These are phyloP conservation scores for Trididemnum clinides DNA, from an alignment of 23 tunicate species.

Conservation along the genomic window DNA sequence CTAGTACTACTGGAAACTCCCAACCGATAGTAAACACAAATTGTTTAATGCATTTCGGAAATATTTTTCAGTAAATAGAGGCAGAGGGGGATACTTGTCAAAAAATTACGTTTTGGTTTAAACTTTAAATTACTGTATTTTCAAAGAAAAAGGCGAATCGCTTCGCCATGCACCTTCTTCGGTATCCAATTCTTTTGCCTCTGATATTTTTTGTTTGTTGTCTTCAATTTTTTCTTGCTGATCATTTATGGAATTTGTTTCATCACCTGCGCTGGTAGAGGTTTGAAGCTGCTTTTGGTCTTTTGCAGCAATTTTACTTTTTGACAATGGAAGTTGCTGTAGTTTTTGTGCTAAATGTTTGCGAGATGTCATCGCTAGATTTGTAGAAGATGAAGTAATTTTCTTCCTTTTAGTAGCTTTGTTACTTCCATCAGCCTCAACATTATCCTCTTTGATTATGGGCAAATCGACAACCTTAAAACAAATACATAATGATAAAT, in stretches of 20 bases:
- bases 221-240: not conserved
- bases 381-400: not conserved
- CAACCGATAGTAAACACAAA: no score
- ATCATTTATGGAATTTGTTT: not conserved
- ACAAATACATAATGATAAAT: no score
- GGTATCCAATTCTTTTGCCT: no score
- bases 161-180: no score
- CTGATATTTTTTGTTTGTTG: no score
- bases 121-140: no score
- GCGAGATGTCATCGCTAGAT: not conserved
- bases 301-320: not conserved
- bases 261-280: not conserved
- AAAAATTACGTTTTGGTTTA: no score
- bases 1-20: no score
- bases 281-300: not conserved
- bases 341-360: not conserved
- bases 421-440: not conserved
- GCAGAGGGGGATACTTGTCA: no score
- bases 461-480: conserved; percentile 56
- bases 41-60: no score
- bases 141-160: no score
- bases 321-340: not conserved
- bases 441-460: conserved; percentile 45
- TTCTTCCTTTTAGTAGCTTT: conserved; percentile 14
- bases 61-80: no score